Base-by-base conservation (phyloP, 1,140 invertebrate genomes). In the Drosophila sp. region DNA sequence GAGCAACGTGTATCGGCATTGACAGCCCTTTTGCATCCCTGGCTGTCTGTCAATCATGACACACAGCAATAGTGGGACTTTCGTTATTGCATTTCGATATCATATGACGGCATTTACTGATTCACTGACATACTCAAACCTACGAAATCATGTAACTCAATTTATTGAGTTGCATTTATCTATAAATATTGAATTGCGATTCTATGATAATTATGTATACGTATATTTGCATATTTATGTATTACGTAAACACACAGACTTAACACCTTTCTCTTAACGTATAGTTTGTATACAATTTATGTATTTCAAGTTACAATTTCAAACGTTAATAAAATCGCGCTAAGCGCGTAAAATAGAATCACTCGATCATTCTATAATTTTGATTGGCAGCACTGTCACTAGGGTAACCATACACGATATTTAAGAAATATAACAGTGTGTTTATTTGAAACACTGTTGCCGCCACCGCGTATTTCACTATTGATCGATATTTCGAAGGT, bases 1-100 rank as follows among this genome's bases (percentile, higher is more conserved):
- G 94, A 94, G 66, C 93, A 94, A 66, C 94, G 99, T 79, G 96
- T 97, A 21, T 98, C 97, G 13, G 99, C 99, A 61, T 94, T 95
- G 45, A 94, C 98, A 84, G 98, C 97, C 93, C 94, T 99, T 76
- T 94, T 96, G 87, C 97, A 99, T 93, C 95, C 96, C 0, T 84
- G 81, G 80, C 41, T 83, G 2, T 0, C 25, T 38, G 11, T 38
- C 4, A 38, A 38, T 38, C 36, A 38, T 13, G n/a, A 4, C 4
- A 13, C 36, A 9, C 36, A 38, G 13, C n/a, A 13, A 38, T 5
- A 38, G 13, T 2, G 0, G 9, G 11, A 38, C 21, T 21, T 21
- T 21, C 21, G 1, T 21, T 21, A 21, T 21, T 21, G 21, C n/a
- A n/a, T n/a, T n/a, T 21, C 4, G 21, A 21, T 21, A 2, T 21